These are phyloP conservation scores for Phasianus colchicus DNA, from an alignment of 2,113 vertebrate species.

Conservation along the genomic window DNA sequence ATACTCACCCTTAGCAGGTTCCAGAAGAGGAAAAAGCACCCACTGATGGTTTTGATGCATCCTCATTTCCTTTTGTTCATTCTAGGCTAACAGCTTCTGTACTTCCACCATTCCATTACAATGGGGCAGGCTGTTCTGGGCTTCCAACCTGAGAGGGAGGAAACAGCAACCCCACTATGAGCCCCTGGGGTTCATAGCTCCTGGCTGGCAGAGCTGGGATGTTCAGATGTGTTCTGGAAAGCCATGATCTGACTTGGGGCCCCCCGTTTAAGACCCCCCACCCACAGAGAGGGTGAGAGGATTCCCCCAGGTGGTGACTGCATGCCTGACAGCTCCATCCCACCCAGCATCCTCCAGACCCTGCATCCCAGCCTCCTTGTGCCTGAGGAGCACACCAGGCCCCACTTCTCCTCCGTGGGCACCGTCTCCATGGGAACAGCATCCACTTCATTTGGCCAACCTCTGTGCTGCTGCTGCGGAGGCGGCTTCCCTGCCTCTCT, in stretches of 20 bases:
- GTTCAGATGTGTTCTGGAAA: rapidly evolving
- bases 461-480: background rate
- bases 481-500: background rate
- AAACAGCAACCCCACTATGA: background rate
- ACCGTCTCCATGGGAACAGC: constrained; percentile 52
- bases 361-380: background rate
- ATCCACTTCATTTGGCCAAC: background rate
- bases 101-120: background rate
- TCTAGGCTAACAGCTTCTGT: background rate
- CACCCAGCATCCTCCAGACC: background rate
- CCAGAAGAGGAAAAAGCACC: background rate
- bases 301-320: background rate
- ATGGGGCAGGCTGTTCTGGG: background rate
- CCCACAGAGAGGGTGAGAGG: background rate
- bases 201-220: background rate
- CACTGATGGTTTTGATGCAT: background rate
- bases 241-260: too few relatives aligned
- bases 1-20: background rate
- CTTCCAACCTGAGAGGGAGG: background rate
- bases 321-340: rapidly evolving
- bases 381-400: background rate
- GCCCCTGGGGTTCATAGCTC: too few relatives aligned
- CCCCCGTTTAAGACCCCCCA: too few relatives aligned
- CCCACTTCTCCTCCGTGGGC: background rate
- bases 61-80: background rate